Percentiles rank a stretch among this genome's conserved stretches.
Conservation (phyloP, 1,140 invertebrate genomes). For the Solen grandis region DNA sequence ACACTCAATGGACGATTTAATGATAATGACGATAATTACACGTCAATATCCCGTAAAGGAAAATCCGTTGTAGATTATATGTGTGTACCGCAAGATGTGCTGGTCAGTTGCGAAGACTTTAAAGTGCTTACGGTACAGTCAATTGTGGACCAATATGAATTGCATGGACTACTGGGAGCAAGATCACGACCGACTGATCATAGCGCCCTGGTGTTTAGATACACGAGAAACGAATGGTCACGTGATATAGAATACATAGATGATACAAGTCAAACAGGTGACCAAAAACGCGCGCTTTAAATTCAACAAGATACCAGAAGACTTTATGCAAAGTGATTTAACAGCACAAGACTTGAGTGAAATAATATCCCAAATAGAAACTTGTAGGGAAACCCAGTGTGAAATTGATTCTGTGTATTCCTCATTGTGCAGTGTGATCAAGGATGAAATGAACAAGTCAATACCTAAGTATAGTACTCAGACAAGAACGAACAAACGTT, state of each 20-base stretch:
- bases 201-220: background rate
- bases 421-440: background rate
- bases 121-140: background rate
- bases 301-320: background rate
- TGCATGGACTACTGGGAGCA: conserved; percentile 20
- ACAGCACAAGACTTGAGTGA: background rate
- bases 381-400: background rate
- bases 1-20: conserved; percentile 21
- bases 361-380: background rate
- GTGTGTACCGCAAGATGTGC: conserved; percentile 13
- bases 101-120: conserved; percentile 7
- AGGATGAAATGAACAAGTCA: background rate
- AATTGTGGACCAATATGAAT: background rate
- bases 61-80: conserved; percentile 42
- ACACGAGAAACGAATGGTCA: background rate
- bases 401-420: conserved; percentile 3
- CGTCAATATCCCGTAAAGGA: background rate
- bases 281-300: background rate
- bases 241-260: background rate
- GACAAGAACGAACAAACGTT: too few relatives aligned
- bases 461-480: background rate
- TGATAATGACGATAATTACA: background rate
- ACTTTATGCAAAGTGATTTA: conserved; percentile 15
- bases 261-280: background rate
- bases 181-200: conserved; percentile 12